phyloP scores from a whole-genome alignment of 2,888 invertebrate species.

The Amphipoea lucens region DNA sequence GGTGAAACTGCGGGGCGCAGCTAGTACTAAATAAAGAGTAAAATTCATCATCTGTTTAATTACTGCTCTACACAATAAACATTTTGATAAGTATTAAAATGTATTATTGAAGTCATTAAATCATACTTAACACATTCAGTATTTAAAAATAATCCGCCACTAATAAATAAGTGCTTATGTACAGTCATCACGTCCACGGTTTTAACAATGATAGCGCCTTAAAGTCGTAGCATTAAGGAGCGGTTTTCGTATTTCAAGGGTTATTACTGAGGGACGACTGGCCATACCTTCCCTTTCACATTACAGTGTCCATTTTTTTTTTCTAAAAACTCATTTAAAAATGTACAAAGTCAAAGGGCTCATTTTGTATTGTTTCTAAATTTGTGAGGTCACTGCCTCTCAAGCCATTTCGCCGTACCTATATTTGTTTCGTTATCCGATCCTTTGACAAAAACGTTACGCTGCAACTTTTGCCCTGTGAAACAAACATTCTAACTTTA shows the following conservation, averaged over 20 bases:
- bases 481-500: constrained; percentile 43
- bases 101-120: no score
- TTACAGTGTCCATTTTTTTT: not conserved
- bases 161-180: not conserved
- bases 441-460: constrained; percentile 32
- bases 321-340: not conserved
- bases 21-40: not conserved
- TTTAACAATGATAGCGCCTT: no score
- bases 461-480: constrained; percentile 32
- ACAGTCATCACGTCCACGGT: not conserved
- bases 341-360: not conserved
- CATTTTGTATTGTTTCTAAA: constrained; percentile 6
- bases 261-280: not conserved
- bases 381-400: not conserved
- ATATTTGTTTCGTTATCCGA: not conserved
- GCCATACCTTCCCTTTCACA: not conserved
- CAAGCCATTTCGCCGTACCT: not conserved
- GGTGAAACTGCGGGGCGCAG: no score
- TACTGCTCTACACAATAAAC: no score
- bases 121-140: no score
- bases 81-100: no score
- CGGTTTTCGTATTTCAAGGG: not conserved
- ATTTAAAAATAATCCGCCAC: no score
- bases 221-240: no score
- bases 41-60: no score